phyloP scores from a whole-genome alignment of 2,888 invertebrate species.

The Platerodrilus igneus region DNA sequence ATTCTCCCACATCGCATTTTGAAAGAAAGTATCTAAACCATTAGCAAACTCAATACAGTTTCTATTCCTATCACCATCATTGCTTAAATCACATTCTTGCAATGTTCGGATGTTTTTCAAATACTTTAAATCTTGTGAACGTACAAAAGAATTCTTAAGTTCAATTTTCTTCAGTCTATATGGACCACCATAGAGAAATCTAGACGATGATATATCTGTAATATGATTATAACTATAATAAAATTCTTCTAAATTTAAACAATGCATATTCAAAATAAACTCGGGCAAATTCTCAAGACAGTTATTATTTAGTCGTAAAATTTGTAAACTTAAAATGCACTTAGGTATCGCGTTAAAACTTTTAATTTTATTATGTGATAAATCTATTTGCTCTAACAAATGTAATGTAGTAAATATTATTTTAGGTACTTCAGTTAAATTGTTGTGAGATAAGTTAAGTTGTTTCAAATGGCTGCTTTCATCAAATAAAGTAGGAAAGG shows the following conservation, averaged over 20 bases:
- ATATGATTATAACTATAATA: conserved; percentile 35
- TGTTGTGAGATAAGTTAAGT: too few relatives aligned
- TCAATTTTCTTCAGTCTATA: conserved; percentile 31
- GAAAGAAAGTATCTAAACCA: not conserved
- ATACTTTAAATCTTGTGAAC: conserved; percentile 23
- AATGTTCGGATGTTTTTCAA: conserved; percentile 27
- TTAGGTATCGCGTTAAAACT: conserved; percentile 25
- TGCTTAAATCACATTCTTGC: conserved; percentile 30
- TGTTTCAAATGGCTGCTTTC: too few relatives aligned
- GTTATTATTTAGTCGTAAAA: conserved; percentile 30
- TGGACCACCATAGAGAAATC: conserved; percentile 6
- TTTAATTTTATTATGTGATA: conserved; percentile 30
- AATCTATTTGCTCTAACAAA: conserved; percentile 28
- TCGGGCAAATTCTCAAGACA: conserved; percentile 30
- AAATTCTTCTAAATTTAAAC: conserved; percentile 30
- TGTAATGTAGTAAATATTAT: too few relatives aligned
- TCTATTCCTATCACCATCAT: conserved; percentile 5
- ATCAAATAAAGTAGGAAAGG: conserved; percentile 15
- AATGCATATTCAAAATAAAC: conserved; percentile 35
- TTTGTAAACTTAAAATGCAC: conserved; percentile 30
- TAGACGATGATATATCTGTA: conserved; percentile 16
- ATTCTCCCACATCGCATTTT: conserved; percentile 29
- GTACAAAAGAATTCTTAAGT: conserved; percentile 30
- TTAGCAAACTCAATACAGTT: conserved; percentile 5
- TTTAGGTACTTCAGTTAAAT: too few relatives aligned